phyloP scores from a whole-genome alignment of 2,888 invertebrate genomes.

The Bembecia ichneumoniformis region DNA sequence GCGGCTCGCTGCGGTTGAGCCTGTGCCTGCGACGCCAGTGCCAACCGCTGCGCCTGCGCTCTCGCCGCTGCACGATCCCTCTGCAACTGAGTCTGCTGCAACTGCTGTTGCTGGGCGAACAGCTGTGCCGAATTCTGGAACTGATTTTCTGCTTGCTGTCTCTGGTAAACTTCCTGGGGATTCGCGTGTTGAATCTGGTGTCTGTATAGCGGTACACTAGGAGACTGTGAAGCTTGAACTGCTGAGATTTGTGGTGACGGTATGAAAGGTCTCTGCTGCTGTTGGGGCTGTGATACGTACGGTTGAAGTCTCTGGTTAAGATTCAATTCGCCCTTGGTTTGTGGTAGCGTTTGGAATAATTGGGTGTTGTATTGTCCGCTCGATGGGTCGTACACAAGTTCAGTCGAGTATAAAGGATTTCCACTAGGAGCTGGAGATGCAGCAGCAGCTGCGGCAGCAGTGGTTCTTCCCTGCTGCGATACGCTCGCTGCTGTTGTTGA shows the following conservation, averaged over 20 bases:
- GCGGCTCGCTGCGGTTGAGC: conserved; percentile 29
- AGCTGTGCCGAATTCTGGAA: conserved; percentile 77
- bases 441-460: conserved; percentile 31
- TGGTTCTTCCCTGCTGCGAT: conserved; percentile 47
- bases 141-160: conserved; percentile 74
- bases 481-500: conserved; percentile 59
- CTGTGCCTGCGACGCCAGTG: conserved; percentile 40
- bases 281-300: conserved; percentile 76
- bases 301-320: conserved; percentile 83
- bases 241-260: conserved; percentile 73
- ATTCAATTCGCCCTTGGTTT: conserved; percentile 79
- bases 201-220: conserved; percentile 61
- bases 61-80: conserved; percentile 70
- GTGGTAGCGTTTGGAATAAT: conserved; percentile 81
- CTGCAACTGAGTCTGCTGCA: conserved; percentile 77
- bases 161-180: conserved; percentile 69
- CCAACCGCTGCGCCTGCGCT: conserved; percentile 58
- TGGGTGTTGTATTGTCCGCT: conserved; percentile 86
- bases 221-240: conserved; percentile 37
- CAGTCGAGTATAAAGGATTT: conserved; percentile 82
- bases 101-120: conserved; percentile 77
- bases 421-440: conserved; percentile 50
- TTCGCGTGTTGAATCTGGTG: conserved; percentile 53
- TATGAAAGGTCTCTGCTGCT: conserved; percentile 66
- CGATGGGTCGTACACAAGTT: conserved; percentile 81